Evolutionary conservation across 1,140 invertebrate genomes (phyloP).

Genomic region (Globodera ellingtonae): DNA sequence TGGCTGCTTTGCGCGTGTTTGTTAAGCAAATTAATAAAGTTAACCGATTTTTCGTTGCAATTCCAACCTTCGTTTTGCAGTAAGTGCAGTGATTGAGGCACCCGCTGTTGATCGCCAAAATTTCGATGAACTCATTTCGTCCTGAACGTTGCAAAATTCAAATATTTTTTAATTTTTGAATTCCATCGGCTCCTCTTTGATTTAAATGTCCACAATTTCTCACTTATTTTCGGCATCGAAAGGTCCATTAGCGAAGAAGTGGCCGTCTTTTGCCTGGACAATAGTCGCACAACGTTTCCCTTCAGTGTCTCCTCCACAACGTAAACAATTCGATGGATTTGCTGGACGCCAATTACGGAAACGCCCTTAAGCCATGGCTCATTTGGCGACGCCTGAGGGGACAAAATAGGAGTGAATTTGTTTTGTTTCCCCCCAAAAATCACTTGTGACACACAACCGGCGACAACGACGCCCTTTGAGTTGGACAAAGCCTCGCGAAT

Average conservation of each 20-base stretch:
- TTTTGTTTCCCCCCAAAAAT: neutral
- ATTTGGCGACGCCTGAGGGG: conserved; percentile 53
- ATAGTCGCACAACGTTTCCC: conserved; percentile 70
- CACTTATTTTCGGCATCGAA: conserved; percentile 69
- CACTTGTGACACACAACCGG: conserved; percentile 90
- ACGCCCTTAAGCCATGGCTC: conserved; percentile 59
- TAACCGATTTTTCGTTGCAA: neutral
- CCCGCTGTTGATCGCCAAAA: conserved; percentile 94
- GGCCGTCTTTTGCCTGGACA: conserved; percentile 45
- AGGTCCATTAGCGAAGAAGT: conserved; percentile 15
- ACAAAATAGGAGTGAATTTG: conserved; percentile 5
- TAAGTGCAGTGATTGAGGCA: conserved; percentile 98
- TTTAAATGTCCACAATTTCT: conserved; percentile 69
- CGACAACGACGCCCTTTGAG: conserved; percentile 85
- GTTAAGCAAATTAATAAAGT: no score
- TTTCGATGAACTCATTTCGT: conserved; percentile 92
- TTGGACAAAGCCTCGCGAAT: conserved; percentile 77
- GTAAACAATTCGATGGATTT: conserved; percentile 92
- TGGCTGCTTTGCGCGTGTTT: no score
- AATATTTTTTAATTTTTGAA: neutral
- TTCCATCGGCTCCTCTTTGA: neutral
- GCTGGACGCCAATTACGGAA: conserved; percentile 87
- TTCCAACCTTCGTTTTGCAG: conserved; percentile 86
- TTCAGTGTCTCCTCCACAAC: conserved; percentile 90
- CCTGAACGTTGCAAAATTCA: conserved; percentile 72